These are phyloP conservation scores for Whitmania pigra DNA, from an alignment of 1,140 invertebrate genomes.

Conservation along the genomic window DNA sequence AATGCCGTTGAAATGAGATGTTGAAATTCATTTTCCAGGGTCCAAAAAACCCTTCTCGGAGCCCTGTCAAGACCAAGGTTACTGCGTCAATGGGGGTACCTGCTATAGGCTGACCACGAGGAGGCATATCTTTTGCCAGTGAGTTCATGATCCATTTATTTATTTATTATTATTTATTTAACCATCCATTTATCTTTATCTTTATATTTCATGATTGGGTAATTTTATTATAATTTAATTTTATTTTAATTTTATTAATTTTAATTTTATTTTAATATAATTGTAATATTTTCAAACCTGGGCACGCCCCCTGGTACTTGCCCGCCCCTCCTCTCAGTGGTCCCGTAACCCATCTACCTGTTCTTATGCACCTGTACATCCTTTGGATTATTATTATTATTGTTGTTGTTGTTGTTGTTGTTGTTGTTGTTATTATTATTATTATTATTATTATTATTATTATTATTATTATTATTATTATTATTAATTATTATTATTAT, in stretches of 20 bases:
- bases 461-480: background rate
- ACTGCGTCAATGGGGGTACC: background rate
- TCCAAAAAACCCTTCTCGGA: conserved; percentile 4
- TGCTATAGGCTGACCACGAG: conserved; percentile 1
- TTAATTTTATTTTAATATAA: too few relatives aligned
- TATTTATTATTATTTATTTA: background rate
- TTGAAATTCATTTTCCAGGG: background rate
- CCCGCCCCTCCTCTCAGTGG: too few relatives aligned
- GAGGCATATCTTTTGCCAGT: background rate
- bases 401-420: too few relatives aligned
- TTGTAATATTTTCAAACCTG: too few relatives aligned
- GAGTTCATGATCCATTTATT: background rate
- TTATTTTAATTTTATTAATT: too few relatives aligned
- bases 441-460: background rate
- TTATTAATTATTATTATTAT: background rate
- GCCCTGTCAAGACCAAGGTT: background rate
- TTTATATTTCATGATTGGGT: too few relatives aligned
- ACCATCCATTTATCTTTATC: background rate
- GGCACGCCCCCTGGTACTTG: too few relatives aligned
- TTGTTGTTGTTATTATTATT: too few relatives aligned
- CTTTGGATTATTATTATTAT: background rate
- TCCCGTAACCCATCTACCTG: too few relatives aligned
- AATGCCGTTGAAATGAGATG: too few relatives aligned
- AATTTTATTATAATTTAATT: too few relatives aligned
- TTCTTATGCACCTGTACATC: too few relatives aligned